Evolutionary conservation across 2,888 invertebrate genomes (phyloP).

Genomic region (Drosophila fungiperda): DNA sequence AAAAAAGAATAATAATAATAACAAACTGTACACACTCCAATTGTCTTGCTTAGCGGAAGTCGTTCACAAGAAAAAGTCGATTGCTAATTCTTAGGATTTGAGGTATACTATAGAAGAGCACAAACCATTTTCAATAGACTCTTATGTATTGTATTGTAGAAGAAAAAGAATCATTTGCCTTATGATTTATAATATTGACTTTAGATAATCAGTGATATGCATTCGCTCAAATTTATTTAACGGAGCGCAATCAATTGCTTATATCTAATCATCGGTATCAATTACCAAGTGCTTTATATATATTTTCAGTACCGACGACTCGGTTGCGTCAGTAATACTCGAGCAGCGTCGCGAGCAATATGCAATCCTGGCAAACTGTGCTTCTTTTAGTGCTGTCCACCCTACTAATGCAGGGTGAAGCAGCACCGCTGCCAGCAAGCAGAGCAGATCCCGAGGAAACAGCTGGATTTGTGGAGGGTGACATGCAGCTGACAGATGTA

Average conservation of each 20-base stretch:
- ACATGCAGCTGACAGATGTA: slow-evolving; percentile 88
- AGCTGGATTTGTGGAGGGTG: slow-evolving; percentile 90
- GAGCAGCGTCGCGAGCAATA: slow-evolving; percentile 51
- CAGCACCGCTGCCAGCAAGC: slow-evolving; percentile 18
- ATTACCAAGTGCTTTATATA: slow-evolving; percentile 34
- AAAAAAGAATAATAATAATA: background rate
- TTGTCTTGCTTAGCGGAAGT: background rate
- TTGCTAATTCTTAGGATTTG: background rate
- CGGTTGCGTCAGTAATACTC: slow-evolving; percentile 34
- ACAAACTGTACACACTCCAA: background rate
- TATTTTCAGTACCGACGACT: slow-evolving; percentile 27
- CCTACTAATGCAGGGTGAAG: slow-evolving; percentile 16
- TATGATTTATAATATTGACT: background rate
- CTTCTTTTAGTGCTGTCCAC: slow-evolving; percentile 41
- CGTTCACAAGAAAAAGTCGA: background rate
- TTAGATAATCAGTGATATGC: background rate
- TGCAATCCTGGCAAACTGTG: slow-evolving; percentile 31
- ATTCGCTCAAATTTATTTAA: background rate
- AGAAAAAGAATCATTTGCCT: background rate
- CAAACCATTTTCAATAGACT: background rate
- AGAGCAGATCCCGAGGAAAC: slow-evolving; percentile 90
- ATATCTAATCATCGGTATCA: slow-evolving; percentile 46
- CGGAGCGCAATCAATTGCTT: slow-evolving; percentile 37
- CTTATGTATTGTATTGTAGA: too few species aligned
- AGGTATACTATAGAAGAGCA: background rate